Evolutionary conservation across 2,797 vertebrate species (phyloP).

Genomic region (Acomys russatus): DNA sequence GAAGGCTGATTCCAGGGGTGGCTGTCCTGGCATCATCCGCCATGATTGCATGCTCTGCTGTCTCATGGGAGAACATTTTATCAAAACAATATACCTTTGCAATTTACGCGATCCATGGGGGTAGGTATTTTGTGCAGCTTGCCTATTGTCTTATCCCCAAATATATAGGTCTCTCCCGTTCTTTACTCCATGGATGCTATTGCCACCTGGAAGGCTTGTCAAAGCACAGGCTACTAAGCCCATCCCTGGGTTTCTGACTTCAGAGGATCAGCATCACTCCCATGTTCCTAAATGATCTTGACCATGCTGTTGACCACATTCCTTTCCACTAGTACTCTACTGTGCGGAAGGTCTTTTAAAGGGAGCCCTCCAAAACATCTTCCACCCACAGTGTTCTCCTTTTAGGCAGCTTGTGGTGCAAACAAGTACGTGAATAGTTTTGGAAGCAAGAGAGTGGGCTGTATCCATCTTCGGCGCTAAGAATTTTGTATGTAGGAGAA

Average conservation of each 20-base stretch:
- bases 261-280: background rate
- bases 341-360: background rate
- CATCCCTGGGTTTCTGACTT: background rate
- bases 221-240: background rate
- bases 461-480: background rate
- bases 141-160: background rate
- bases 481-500: slow-evolving; percentile 36
- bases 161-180: background rate
- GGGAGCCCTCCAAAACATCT: background rate
- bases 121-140: background rate
- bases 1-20: background rate
- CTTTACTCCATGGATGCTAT: background rate
- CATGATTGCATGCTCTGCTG: background rate
- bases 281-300: background rate
- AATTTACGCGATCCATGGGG: background rate
- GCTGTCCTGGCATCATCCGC: background rate
- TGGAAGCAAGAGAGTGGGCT: background rate
- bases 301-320: too few relatives aligned
- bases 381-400: background rate
- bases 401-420: background rate
- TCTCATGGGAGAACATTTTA: background rate
- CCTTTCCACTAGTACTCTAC: background rate
- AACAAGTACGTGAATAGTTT: background rate
- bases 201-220: background rate
- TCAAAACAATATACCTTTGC: background rate